A percentile compares a stretch with the other conserved stretches of the same genome.
Conservation (phyloP, 2,888 invertebrate genomes). For the Drosophila trichaetosa region DNA sequence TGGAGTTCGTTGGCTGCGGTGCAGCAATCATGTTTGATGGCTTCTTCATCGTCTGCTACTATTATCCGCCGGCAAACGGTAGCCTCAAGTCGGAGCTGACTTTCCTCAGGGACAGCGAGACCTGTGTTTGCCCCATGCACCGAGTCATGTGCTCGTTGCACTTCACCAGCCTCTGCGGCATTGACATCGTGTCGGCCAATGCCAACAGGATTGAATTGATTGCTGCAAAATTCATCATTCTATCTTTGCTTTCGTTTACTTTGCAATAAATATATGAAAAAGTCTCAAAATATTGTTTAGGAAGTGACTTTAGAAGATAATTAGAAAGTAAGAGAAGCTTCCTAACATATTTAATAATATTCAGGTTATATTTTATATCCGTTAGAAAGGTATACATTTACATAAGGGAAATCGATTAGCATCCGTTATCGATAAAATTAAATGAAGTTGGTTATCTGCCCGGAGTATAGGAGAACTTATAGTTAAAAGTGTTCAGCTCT, state of each 20-base stretch:
- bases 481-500: neutral
- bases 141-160: conserved; percentile 40
- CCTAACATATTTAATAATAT: neutral
- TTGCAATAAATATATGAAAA: neutral
- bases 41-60: conserved; percentile 52
- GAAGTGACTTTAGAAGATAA: neutral
- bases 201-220: neutral
- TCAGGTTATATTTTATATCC: neutral
- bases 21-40: conserved; percentile 55
- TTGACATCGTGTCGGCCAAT: conserved; percentile 30
- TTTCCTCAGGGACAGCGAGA: neutral
- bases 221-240: accelerated
- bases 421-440: neutral
- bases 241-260: neutral
- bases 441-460: neutral
- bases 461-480: neutral
- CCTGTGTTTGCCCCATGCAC: conserved; percentile 32
- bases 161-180: conserved; percentile 48
- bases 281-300: neutral
- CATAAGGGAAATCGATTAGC: neutral
- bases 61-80: conserved; percentile 33
- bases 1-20: conserved; percentile 52
- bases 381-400: neutral
- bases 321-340: neutral
- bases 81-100: neutral